Conservation (phyloP, 2,113 vertebrate genomes). For the Synodontis membranacea region DNA sequence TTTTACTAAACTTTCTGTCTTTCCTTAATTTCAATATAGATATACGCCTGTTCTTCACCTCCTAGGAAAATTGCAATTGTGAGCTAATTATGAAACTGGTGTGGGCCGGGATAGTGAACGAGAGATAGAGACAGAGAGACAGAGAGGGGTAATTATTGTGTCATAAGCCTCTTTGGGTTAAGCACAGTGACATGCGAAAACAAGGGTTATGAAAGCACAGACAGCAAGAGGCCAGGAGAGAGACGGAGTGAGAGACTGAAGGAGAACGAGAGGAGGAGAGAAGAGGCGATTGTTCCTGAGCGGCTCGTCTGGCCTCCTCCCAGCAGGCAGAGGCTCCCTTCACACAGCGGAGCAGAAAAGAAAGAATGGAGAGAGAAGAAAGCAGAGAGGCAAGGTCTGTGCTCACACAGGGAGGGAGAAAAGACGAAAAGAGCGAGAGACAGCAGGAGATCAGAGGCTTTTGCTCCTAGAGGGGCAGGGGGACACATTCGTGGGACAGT, state of each 20-base stretch:
- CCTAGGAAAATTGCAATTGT: too few relatives aligned
- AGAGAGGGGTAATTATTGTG: slow-evolving; percentile 52
- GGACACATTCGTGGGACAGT: slow-evolving; percentile 15
- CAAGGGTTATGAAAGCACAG: slow-evolving; percentile 16
- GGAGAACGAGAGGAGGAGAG: slow-evolving; percentile 36
- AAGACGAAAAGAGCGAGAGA: slow-evolving; percentile 39
- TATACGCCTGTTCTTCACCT: too few relatives aligned
- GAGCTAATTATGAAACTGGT: too few relatives aligned
- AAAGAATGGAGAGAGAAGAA: slow-evolving; percentile 45
- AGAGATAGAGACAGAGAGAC: not conserved
- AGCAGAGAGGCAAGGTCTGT: slow-evolving; percentile 28
- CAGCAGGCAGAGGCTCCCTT: slow-evolving; percentile 45
- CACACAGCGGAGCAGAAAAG: slow-evolving; percentile 35
- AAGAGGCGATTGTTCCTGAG: slow-evolving; percentile 50
- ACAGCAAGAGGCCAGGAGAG: slow-evolving; percentile 21
- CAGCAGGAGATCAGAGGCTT: slow-evolving; percentile 39
- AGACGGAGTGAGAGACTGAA: not conserved
- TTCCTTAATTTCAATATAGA: too few relatives aligned
- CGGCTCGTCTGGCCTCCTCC: slow-evolving; percentile 43
- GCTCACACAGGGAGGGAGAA: slow-evolving; percentile 39
- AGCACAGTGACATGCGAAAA: slow-evolving; percentile 36
- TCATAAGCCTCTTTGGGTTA: slow-evolving; percentile 61
- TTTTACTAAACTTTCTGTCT: too few relatives aligned
- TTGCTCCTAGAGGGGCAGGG: slow-evolving; percentile 15
- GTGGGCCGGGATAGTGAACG: not conserved